These are phyloP conservation scores for Epizoanthus fatuus DNA, from an alignment of 92 coral and sea anemone species.

Conservation along the genomic window DNA sequence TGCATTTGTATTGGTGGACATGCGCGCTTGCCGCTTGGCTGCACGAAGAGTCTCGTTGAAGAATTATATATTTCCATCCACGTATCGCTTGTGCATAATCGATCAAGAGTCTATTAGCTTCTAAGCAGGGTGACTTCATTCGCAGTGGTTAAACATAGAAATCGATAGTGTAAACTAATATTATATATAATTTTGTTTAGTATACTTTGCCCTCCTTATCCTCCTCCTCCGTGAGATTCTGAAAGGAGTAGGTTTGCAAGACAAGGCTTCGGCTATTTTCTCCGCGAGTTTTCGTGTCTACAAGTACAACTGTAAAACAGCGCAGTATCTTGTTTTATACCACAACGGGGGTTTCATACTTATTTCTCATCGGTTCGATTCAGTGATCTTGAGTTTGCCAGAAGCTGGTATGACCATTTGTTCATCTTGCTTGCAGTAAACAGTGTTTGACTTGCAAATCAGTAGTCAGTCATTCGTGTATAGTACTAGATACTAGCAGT, in stretches of 20 bases:
- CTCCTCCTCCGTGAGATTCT: neutral
- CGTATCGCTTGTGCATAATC: conserved; percentile 46
- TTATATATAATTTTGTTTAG: conserved; percentile 15
- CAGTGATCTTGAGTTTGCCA: neutral
- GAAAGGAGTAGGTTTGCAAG: neutral
- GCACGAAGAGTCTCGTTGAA: conserved; percentile 4
- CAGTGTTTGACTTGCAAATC: conserved; percentile 52
- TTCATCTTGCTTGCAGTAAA: neutral
- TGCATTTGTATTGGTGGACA: neutral
- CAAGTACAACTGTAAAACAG: neutral
- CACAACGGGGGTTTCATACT: conserved; percentile 11
- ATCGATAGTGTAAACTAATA: conserved; percentile 43
- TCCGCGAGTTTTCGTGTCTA: neutral
- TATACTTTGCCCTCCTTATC: neutral
- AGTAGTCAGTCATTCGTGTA: conserved; percentile 11
- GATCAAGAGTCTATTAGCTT: conserved; percentile 48
- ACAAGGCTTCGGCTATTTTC: neutral
- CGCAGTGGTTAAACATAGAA: conserved; percentile 33
- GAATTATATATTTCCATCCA: conserved; percentile 16
- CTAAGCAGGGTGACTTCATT: conserved; percentile 48
- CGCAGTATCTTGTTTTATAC: neutral
- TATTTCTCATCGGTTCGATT: neutral
- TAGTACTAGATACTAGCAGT: neutral
- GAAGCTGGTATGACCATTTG: neutral
- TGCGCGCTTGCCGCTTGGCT: conserved; percentile 4